Evolutionary conservation across 2,888 invertebrate species (phyloP).

Genomic region (Aspidiotus rigidus): DNA sequence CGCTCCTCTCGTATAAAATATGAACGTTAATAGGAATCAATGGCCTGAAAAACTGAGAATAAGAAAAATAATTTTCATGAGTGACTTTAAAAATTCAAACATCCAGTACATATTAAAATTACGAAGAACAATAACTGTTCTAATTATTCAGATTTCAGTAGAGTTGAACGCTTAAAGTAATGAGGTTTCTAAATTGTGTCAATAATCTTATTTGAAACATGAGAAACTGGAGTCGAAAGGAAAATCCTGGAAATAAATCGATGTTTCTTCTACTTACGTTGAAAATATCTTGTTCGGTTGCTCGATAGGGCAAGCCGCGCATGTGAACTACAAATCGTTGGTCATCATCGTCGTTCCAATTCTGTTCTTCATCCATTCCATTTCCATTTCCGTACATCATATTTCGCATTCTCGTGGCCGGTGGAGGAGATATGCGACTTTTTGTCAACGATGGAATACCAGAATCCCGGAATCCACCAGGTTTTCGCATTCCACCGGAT

Average conservation of each 20-base stretch:
- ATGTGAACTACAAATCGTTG: conserved; percentile 52
- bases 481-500: conserved; percentile 37
- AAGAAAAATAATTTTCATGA: background rate
- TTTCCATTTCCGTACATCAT: conserved; percentile 27
- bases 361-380: background rate
- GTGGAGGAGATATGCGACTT: conserved; percentile 18
- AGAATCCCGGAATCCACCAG: background rate
- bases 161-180: no score
- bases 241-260: no score
- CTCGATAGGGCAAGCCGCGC: conserved; percentile 67
- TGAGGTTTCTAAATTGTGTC: no score
- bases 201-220: no score
- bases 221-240: no score
- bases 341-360: conserved; percentile 4
- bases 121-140: no score
- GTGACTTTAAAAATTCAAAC: background rate
- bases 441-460: conserved; percentile 8
- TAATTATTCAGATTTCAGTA: no score
- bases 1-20: conserved; percentile 73
- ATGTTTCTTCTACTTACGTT: conserved; percentile 46
- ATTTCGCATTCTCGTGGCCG: conserved; percentile 19
- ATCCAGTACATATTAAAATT: no score
- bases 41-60: conserved; percentile 81
- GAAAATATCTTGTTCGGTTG: conserved; percentile 68
- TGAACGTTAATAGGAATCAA: conserved; percentile 74